Evolutionary conservation across 2,113 vertebrate genomes (phyloP).

Genomic region (Lepidothrix coronata): DNA sequence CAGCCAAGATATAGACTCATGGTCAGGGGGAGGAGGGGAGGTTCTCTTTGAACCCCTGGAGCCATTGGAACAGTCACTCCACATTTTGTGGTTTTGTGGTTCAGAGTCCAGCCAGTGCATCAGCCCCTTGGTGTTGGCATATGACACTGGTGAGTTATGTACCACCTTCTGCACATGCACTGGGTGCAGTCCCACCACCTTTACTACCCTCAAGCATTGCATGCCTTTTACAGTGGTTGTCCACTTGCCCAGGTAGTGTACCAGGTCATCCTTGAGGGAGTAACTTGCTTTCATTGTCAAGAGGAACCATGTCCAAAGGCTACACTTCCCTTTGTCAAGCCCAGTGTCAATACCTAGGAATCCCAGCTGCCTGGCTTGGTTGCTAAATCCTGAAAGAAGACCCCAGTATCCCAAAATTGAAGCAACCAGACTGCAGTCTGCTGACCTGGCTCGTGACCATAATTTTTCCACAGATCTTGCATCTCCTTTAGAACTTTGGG

Average conservation of each 20-base stretch:
- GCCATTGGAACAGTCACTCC: not conserved
- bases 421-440: not conserved
- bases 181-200: not conserved
- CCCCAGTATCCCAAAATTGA: not conserved
- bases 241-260: not conserved
- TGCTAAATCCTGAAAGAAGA: not conserved
- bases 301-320: not conserved
- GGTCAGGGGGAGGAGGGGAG: not conserved
- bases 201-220: not conserved
- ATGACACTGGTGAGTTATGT: accelerated
- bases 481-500: not conserved
- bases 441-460: not conserved
- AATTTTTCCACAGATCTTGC: not conserved
- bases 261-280: not conserved
- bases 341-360: not conserved
- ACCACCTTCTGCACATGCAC: not conserved
- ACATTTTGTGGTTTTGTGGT: not conserved
- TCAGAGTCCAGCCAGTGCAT: not conserved
- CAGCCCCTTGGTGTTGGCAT: not conserved
- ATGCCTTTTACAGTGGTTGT: not conserved
- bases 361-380: not conserved
- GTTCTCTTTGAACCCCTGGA: not conserved
- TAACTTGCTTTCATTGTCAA: not conserved
- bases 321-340: not conserved
- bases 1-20: accelerated